Conservation (phyloP, 2,888 invertebrate genomes). For the Lapara coniferarum region DNA sequence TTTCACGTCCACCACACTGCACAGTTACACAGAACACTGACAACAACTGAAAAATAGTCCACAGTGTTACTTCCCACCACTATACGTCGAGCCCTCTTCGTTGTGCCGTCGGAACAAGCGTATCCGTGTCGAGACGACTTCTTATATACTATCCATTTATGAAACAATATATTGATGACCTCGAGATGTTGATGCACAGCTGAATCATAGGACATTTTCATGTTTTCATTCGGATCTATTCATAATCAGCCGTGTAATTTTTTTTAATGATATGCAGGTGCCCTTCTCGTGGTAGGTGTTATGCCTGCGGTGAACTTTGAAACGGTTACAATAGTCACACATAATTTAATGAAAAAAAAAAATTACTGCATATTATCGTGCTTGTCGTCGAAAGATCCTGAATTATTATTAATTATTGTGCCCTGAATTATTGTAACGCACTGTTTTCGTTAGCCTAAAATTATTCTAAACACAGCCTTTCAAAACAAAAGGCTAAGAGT, state of each 20-base stretch:
- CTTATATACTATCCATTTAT: constrained; percentile 50
- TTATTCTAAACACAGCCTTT: too few relatives aligned
- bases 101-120: constrained; percentile 44
- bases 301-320: neutral
- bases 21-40: constrained; percentile 46
- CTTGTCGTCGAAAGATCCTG: too few relatives aligned
- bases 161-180: constrained; percentile 38
- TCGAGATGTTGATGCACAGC: constrained; percentile 17
- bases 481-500: too few relatives aligned
- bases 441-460: too few relatives aligned
- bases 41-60: constrained; percentile 43
- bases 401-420: too few relatives aligned
- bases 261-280: neutral
- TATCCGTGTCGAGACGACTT: constrained; percentile 33
- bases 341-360: too few relatives aligned
- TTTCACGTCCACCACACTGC: constrained; percentile 46
- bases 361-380: too few relatives aligned
- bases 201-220: constrained; percentile 24
- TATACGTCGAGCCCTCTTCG: constrained; percentile 30
- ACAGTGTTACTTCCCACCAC: constrained; percentile 28
- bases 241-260: neutral
- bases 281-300: too few relatives aligned
- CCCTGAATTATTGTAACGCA: too few relatives aligned
- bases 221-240: constrained; percentile 14
- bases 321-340: too few relatives aligned